Conservation (phyloP, 2,113 vertebrate species). For the Garra rufa region DNA sequence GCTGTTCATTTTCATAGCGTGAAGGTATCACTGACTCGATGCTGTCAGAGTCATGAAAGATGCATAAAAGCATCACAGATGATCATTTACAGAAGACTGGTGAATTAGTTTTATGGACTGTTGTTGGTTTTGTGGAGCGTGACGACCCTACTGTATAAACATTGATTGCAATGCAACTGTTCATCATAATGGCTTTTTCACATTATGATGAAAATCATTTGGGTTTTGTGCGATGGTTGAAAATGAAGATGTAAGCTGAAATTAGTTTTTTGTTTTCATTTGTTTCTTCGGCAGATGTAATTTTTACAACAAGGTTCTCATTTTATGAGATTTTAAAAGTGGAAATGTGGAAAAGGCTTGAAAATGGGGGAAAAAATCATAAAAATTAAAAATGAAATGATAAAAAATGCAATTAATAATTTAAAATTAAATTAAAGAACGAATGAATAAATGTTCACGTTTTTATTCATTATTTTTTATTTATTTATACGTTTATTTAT, state of each 20-base stretch:
- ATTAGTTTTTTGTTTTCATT: no score
- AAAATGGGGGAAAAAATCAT: no score
- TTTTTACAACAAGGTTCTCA: neutral
- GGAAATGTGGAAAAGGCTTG: no score
- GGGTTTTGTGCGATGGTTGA: neutral
- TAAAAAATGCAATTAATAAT: no score
- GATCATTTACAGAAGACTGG: neutral
- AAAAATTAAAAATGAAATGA: no score
- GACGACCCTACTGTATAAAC: neutral
- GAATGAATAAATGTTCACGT: no score
- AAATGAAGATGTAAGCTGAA: no score
- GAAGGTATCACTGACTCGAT: neutral
- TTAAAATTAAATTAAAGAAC: no score
- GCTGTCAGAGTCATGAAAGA: neutral
- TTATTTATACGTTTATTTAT: no score
- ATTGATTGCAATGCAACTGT: neutral
- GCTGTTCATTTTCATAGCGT: neutral
- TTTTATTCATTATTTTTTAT: no score
- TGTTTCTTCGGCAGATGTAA: neutral
- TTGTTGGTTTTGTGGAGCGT: neutral
- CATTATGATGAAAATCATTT: neutral
- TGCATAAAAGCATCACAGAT: neutral
- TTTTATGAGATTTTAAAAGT: neutral
- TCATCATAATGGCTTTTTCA: neutral
- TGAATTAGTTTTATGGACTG: no score